phyloP scores from a whole-genome alignment of 2,797 vertebrate species.

The Xiphorhynchus erythropygius region DNA sequence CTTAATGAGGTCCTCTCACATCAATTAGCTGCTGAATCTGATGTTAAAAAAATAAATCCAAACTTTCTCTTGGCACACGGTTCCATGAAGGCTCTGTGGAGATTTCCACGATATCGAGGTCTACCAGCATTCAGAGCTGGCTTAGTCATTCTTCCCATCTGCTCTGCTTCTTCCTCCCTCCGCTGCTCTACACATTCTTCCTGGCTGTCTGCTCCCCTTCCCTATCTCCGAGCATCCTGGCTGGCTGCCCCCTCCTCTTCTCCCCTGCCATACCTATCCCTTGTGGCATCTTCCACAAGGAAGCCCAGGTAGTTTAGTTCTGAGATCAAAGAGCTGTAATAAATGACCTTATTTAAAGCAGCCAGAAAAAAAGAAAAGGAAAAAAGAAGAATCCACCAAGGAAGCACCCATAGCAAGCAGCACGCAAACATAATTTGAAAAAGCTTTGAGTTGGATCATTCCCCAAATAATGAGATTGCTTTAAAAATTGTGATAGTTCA shows the following conservation, averaged over 20 bases:
- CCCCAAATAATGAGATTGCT: background rate
- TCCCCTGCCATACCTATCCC: background rate
- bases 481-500: background rate
- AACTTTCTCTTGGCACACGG: background rate
- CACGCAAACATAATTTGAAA: background rate
- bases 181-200: slow-evolving; percentile 14
- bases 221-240: background rate
- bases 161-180: slow-evolving; percentile 48
- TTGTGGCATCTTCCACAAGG: background rate
- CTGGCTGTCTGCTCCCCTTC: slow-evolving; percentile 22
- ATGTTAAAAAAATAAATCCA: background rate
- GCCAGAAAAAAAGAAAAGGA: background rate
- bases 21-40: slow-evolving; percentile 16
- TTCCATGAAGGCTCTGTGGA: slow-evolving; percentile 14
- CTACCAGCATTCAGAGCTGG: slow-evolving; percentile 29
- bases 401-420: background rate
- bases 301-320: background rate
- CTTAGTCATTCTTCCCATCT: slow-evolving; percentile 71
- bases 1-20: slow-evolving; percentile 32
- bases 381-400: background rate
- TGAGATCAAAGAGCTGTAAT: slow-evolving; percentile 39
- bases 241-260: background rate
- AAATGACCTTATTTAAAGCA: slow-evolving; percentile 9
- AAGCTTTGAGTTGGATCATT: background rate
- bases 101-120: slow-evolving; percentile 36